Base-by-base conservation (phyloP, 2,113 vertebrate species). In the Symphodus melops region DNA sequence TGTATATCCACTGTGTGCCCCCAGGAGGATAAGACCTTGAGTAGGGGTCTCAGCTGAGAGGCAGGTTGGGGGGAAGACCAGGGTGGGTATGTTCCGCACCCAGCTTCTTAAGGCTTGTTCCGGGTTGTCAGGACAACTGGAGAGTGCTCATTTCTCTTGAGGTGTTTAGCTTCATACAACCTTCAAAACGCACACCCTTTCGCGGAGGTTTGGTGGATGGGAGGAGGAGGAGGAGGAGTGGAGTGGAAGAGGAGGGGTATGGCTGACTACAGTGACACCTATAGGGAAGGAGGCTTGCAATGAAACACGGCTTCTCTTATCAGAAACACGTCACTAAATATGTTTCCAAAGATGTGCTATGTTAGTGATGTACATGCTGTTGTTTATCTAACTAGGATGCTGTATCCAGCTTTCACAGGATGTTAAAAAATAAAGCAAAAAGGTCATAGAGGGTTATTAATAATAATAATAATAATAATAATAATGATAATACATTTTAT, bases 101-200 rank as follows among this genome's bases (percentile, higher is more conserved):
- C 19, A 36, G 49, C 21, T 60, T 33, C 48, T 1, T 28, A 37
- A 19, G 48, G 42, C 20, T 77, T 16, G 41, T 69, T 52, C 49
- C 33, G 11, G 52, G 20, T 16, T 74, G 49, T 42, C 37, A 33
- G 61, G 9, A 25, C 75, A 11, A 69, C 65, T 53, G 55, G 48
- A 2, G 61, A 19, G 49, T 41, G 59, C 14, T 56, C 17, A 13
- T 8, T 42, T 53, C 66, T 12, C 56, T 52, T 20, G 39, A 12
- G 68, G 44, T 62, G 81, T 74, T 81, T 55, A 44, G 72, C 85
- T 77, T 72, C 63, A 49, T 77, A 60, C 88, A 91, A 88, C 89
- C 85, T 89, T 87, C 83, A 89, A 85, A 90, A 89, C 77, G 72
- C 91, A 91, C 88, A 89, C 86, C 89, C 93, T 90, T 90, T 86